These are phyloP conservation scores for Rhagophthalmus giganteus DNA, from an alignment of 2,888 invertebrate genomes.

Conservation along the genomic window DNA sequence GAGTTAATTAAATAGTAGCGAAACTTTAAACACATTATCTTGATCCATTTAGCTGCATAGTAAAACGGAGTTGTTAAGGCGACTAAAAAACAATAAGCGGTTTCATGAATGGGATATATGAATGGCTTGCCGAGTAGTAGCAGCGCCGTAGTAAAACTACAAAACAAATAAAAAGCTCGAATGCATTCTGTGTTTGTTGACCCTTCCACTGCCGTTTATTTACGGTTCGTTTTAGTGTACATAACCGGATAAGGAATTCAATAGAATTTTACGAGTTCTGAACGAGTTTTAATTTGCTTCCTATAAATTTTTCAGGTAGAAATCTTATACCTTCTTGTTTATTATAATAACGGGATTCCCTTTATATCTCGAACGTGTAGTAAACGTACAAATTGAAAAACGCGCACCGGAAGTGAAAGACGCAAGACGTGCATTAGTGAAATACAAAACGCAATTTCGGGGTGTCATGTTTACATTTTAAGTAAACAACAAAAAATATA, in stretches of 20 bases:
- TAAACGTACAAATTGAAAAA: no score
- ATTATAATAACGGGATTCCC: no score
- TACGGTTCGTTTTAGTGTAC: constrained; percentile 20
- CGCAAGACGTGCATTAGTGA: no score
- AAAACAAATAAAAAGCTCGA: constrained; percentile 55
- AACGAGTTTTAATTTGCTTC: neutral
- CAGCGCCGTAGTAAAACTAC: constrained; percentile 55
- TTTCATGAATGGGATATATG: constrained; percentile 51
- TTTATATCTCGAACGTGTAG: no score
- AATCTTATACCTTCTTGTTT: no score
- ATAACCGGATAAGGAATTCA: neutral
- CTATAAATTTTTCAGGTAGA: no score
- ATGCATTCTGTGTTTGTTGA: constrained; percentile 47
- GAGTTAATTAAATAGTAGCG: constrained; percentile 31
- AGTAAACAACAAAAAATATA: no score
- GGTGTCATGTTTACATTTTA: no score
- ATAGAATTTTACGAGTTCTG: neutral
- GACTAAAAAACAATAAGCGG: constrained; percentile 38
- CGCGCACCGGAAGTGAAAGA: no score
- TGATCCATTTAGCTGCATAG: constrained; percentile 38
- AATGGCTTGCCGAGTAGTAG: constrained; percentile 44
- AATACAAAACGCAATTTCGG: no score
- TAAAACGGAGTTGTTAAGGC: constrained; percentile 34
- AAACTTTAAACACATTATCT: constrained; percentile 36
- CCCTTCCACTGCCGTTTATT: constrained; percentile 31